These are phyloP conservation scores for Pseudopipra pipra DNA, from an alignment of 2,113 vertebrate genomes.

Conservation along the genomic window DNA sequence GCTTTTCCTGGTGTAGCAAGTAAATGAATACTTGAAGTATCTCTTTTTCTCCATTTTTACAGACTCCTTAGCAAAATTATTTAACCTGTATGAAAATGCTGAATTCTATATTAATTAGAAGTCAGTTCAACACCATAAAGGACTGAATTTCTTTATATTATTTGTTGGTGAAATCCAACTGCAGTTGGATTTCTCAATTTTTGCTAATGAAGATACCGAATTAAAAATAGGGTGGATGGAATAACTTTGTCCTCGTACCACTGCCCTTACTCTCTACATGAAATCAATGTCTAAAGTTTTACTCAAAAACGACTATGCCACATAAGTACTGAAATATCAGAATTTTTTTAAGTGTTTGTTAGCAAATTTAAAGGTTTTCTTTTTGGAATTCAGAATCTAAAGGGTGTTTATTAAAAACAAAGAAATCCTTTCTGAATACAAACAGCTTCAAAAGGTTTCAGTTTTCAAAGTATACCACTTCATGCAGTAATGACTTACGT, in stretches of 20 bases:
- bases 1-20: neutral
- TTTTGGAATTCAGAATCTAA: neutral
- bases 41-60: neutral
- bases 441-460: neutral
- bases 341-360: neutral
- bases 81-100: neutral
- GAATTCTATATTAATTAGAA: neutral
- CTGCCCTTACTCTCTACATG: neutral
- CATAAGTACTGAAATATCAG: neutral
- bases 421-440: neutral
- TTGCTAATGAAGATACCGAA: neutral
- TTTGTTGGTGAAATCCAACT: neutral
- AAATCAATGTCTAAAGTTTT: neutral
- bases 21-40: neutral
- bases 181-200: neutral
- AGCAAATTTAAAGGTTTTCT: neutral
- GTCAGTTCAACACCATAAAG: neutral
- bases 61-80: neutral
- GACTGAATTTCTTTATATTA: neutral
- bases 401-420: neutral
- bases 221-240: neutral
- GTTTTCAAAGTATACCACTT: neutral
- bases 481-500: slow-evolving; percentile 70
- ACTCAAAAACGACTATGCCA: neutral
- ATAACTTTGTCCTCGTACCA: neutral